A percentile compares a stretch with the other conserved stretches of the same genome.
These are phyloP conservation scores for Alloscopus bannaensis DNA, from an alignment of 2,888 invertebrate genomes.

Conservation along the genomic window DNA sequence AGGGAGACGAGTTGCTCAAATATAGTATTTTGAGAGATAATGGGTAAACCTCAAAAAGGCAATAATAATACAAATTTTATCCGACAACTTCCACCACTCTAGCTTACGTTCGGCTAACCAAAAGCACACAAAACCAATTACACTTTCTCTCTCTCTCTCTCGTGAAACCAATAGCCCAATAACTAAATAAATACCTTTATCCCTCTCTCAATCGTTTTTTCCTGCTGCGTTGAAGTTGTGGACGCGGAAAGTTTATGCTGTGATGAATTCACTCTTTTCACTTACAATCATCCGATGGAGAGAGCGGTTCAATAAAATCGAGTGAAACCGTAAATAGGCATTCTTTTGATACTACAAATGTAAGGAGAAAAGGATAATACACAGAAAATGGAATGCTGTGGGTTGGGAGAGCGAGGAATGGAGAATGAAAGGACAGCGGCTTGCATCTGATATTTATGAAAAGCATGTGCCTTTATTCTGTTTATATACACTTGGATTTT, in stretches of 20 bases:
- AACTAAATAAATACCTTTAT: constrained; percentile 25
- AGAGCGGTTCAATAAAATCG: too few relatives aligned
- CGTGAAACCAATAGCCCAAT: constrained; percentile 19
- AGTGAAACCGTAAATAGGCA: too few relatives aligned
- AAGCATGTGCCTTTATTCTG: too few relatives aligned
- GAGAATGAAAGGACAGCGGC: too few relatives aligned
- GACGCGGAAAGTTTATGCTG: not conserved
- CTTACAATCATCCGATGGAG: too few relatives aligned
- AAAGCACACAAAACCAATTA: constrained; percentile 29
- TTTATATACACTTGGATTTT: too few relatives aligned
- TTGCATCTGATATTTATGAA: too few relatives aligned
- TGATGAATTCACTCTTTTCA: too few relatives aligned
- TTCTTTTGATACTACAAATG: too few relatives aligned
- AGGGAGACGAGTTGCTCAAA: not conserved
- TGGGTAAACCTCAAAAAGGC: constrained; percentile 21
- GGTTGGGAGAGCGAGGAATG: too few relatives aligned
- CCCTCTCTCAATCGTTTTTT: not conserved
- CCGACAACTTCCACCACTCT: not conserved
- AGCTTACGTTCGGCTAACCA: constrained; percentile 18
- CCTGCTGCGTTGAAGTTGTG: not conserved
- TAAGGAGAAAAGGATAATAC: too few relatives aligned
- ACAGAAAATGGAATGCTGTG: too few relatives aligned
- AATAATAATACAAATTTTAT: constrained; percentile 26
- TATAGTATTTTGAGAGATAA: not conserved
- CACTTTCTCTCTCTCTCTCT: not conserved